Conservation (phyloP, 2,113 vertebrate genomes). For the Cygnus buccinator region DNA sequence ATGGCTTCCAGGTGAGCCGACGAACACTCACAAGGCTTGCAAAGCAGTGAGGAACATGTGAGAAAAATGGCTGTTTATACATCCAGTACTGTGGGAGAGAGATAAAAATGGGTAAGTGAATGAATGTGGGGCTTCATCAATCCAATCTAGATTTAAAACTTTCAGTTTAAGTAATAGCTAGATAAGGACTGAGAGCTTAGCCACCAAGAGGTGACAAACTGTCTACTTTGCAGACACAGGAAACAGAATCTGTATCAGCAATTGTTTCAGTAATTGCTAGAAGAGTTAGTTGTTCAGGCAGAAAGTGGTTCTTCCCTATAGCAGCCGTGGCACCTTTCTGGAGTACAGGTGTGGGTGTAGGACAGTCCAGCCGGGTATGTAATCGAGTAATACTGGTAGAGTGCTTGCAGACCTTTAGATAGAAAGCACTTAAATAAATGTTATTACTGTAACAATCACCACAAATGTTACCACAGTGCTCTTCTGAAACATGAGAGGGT, state of each 20-base stretch:
- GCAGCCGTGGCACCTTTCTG: neutral
- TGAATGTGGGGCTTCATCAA: neutral
- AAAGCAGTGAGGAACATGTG: neutral
- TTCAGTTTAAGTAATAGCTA: neutral
- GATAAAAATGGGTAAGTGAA: neutral
- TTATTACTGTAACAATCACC: neutral
- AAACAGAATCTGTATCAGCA: rapidly evolving
- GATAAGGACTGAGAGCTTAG: neutral
- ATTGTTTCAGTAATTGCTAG: neutral
- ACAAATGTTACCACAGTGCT: neutral
- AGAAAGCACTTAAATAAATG: neutral
- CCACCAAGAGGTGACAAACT: neutral
- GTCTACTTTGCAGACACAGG: neutral
- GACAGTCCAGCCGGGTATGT: neutral
- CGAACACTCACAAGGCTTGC: neutral
- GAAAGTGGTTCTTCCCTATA: neutral
- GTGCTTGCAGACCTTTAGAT: neutral
- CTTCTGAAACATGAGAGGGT: neutral
- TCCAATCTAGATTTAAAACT: neutral
- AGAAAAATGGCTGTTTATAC: neutral
- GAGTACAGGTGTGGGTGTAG: neutral
- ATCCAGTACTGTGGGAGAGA: neutral
- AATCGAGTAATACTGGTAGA: neutral
- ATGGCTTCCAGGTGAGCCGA: neutral
- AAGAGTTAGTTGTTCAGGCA: neutral